A percentile compares a stretch with the other conserved stretches of the same genome.
Evolutionary conservation across 2,113 vertebrate genomes (phyloP).

Genomic region (Megatriorchis doriae): DNA sequence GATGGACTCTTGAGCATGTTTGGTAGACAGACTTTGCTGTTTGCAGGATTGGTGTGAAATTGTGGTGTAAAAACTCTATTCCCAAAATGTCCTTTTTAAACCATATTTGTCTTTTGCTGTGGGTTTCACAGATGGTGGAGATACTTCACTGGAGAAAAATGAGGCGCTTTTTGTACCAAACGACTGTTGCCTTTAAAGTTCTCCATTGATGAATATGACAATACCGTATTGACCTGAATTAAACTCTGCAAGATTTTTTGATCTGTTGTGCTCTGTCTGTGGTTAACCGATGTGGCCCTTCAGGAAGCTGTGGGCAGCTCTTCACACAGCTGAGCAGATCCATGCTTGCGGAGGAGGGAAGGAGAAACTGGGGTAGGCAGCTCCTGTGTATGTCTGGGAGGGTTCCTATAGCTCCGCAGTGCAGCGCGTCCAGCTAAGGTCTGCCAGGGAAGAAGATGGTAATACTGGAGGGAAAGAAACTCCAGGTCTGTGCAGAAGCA

Average conservation of each 20-base stretch:
- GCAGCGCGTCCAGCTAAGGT: accelerated
- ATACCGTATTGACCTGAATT: background rate
- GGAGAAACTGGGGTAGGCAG: background rate
- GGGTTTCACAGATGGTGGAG: background rate
- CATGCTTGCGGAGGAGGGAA: background rate
- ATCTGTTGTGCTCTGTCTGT: background rate
- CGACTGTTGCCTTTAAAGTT: background rate
- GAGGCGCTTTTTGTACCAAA: background rate
- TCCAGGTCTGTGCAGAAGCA: background rate
- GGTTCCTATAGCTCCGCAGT: background rate
- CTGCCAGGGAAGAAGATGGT: background rate
- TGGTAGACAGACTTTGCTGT: background rate
- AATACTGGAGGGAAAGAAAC: background rate
- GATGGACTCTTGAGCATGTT: background rate
- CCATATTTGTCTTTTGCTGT: background rate
- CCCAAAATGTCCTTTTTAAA: background rate
- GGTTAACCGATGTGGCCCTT: accelerated
- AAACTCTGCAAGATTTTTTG: background rate
- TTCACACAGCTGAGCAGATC: background rate
- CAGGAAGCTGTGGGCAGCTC: background rate
- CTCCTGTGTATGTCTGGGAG: accelerated
- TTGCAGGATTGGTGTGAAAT: background rate
- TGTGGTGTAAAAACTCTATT: background rate
- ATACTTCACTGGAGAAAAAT: background rate
- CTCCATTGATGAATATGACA: background rate